Evolutionary conservation across 1,140 invertebrate genomes (phyloP).

Genomic region (Ruditapes philippinarum): DNA sequence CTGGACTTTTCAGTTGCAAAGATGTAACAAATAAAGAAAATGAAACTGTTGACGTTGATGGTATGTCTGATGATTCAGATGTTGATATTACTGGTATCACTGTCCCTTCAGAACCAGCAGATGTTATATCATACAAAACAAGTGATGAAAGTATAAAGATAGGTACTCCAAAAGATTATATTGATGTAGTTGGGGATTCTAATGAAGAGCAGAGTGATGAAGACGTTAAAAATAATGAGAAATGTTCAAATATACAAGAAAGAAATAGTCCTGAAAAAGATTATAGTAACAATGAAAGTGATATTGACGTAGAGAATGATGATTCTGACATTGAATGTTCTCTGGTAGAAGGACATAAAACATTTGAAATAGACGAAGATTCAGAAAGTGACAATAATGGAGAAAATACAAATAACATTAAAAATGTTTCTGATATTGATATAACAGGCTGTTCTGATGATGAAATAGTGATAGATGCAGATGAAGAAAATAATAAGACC

Average conservation of each 20-base stretch:
- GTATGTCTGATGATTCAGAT: conserved; percentile 33
- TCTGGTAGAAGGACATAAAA: conserved; percentile 49
- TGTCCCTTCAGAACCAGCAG: not conserved
- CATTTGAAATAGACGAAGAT: conserved; percentile 52
- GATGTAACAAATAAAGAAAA: not conserved
- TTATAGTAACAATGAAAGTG: not conserved
- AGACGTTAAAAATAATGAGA: not conserved
- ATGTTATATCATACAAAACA: not conserved
- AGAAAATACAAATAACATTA: not conserved
- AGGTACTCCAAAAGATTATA: not conserved
- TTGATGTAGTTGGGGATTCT: conserved; percentile 16
- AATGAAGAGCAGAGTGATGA: not conserved
- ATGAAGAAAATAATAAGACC: not conserved
- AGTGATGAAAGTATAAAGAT: not conserved
- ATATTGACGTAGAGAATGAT: conserved; percentile 2
- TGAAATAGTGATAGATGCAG: not conserved
- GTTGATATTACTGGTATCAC: not conserved
- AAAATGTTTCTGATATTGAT: conserved; percentile 30
- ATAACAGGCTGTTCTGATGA: not conserved
- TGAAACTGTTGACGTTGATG: conserved; percentile 32
- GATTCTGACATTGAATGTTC: conserved; percentile 42
- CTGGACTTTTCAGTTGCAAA: not conserved
- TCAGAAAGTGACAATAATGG: conserved; percentile 15
- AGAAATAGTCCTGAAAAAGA: not conserved
- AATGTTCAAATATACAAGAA: not conserved